Conservation (phyloP, 2,113 vertebrate genomes). For the Clarias gariepinus region DNA sequence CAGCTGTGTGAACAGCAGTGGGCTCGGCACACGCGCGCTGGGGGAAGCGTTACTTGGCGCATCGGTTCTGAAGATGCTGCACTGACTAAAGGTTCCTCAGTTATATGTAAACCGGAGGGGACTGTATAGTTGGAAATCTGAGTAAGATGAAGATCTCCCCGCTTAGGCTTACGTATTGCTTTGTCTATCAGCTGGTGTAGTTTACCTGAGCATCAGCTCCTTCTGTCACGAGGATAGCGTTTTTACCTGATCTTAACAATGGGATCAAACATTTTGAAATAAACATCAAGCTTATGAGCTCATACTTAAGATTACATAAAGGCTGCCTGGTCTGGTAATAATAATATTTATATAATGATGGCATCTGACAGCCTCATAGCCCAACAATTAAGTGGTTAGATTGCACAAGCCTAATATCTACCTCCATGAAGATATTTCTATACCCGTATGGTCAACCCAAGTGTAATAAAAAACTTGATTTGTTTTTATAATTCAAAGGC, state of each 20-base stretch:
- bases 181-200: not conserved
- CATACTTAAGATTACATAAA: not conserved
- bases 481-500: not conserved
- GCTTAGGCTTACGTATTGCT: not conserved
- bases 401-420: not conserved
- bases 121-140: not conserved
- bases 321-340: not conserved
- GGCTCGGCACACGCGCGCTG: not conserved
- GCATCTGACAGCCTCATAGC: not conserved
- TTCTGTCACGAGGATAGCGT: not conserved
- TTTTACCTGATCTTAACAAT: not conserved
- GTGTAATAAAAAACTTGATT: not conserved
- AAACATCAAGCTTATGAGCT: not conserved
- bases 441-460: not conserved
- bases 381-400: not conserved
- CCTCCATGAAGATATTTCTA: not conserved
- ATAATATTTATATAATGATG: not conserved
- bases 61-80: not conserved
- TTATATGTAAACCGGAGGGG: not conserved
- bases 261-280: no score
- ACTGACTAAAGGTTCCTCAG: not conserved
- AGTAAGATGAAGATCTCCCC: not conserved
- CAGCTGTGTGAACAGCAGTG: slow-evolving; percentile 9
- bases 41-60: not conserved
- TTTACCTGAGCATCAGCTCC: not conserved